Percentiles rank a stretch among this genome's conserved stretches.
Evolutionary conservation across 2,113 vertebrate species (phyloP).

Genomic region (Alaudala cheleensis): DNA sequence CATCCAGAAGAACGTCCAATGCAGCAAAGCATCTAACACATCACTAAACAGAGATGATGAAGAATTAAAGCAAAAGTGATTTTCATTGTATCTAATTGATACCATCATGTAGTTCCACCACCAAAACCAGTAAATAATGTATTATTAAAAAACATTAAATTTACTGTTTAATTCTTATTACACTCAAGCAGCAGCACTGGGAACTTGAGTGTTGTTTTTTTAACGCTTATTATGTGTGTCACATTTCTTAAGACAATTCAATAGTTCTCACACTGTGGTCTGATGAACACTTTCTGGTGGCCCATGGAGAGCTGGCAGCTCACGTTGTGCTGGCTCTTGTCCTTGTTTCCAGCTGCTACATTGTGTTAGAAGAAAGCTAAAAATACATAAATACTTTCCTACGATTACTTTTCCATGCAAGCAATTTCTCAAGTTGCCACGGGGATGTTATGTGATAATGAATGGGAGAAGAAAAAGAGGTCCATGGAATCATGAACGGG

Average conservation of each 20-base stretch:
- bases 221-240: background rate
- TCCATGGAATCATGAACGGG: background rate
- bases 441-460: background rate
- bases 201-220: background rate
- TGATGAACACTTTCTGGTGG: slow-evolving; percentile 44
- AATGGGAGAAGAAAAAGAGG: background rate
- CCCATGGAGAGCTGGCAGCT: slow-evolving; percentile 52
- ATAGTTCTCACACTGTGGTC: slow-evolving; percentile 33
- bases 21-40: background rate
- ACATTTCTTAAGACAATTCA: slow-evolving; percentile 31
- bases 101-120: background rate
- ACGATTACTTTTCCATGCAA: slow-evolving; percentile 40
- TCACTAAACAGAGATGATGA: background rate
- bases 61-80: background rate
- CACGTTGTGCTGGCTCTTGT: slow-evolving; percentile 12
- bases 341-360: slow-evolving; percentile 57
- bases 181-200: background rate
- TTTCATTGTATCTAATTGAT: background rate
- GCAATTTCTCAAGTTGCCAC: slow-evolving; percentile 32
- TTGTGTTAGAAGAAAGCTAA: slow-evolving; percentile 60
- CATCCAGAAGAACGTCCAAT: background rate
- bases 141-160: background rate
- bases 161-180: background rate
- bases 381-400: slow-evolving; percentile 62
- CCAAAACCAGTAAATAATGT: background rate